Base-by-base conservation (phyloP, 2,113 vertebrate genomes). In the Oryzias melastigma region DNA sequence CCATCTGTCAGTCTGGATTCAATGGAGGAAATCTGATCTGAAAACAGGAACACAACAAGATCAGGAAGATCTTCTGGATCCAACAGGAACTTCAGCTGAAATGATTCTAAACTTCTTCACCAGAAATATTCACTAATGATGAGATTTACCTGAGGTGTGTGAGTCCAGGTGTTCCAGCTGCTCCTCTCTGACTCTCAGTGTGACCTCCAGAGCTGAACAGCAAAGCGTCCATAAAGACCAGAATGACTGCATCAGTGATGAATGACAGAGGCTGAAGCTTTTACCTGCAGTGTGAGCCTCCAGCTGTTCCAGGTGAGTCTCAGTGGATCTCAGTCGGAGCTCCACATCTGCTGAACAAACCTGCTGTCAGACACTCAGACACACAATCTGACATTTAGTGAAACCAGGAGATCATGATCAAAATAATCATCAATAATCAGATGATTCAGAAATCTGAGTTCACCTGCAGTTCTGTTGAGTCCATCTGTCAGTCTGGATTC, bases 161-260 rank as follows among this genome's bases (percentile, higher is more conserved):
- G 16, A 58, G 47, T 60, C 42, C 54, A 71, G 42, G 1, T 71
- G 24, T 19, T 77, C 65, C 51, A 77, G 62, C 13, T 56, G 65
- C 17, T 58, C 18, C 63, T 83, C 60, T 0, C 18, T 18, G 42
- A 43, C 43, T 3, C 51, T 69, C 24, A 62, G 19, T 68, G 52
- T 46, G 48, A 58, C 18, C 43, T 65, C 42, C 20, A 76, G 14
- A 43, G 3, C 77, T 80, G 18, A 46, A 55, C 15, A 64, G 16
- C 14, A 64, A 16, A 47, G 6, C 14, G 14, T n/a, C 45, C 24
- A 24, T 16, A 7, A 44, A 17, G 58, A 25, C 14, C 17, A 27
- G 20, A 58, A 19, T 12, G 20, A 15, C 40, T 45, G 52, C 12
- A 52, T 5, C 1, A 8, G 20, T 1, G 8, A 14, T 29, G 3